Evolutionary conservation across 2,797 vertebrate genomes (phyloP), one percentile per base, ranked within the genome.

Genomic region (Halcyon smyrnensis): DNA sequence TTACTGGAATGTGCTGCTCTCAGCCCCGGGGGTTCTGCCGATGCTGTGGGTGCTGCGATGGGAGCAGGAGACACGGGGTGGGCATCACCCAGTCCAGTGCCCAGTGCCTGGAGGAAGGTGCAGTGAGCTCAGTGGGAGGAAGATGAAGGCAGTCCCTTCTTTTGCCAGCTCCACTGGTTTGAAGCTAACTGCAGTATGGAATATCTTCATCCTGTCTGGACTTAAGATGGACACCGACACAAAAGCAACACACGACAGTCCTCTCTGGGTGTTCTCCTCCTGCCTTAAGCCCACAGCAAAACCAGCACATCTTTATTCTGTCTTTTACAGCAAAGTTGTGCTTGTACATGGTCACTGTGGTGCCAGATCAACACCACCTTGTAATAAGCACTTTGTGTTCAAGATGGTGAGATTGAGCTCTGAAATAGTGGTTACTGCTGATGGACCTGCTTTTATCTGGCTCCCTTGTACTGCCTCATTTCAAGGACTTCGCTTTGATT

Each of bases 31-130:
- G 15, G 4, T 46, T 16, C 4, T 18, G 1, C 39, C 1, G 30
- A 3, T 11, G 67, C 63, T 9, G 24, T 17, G 4, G 12, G 37
- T 3, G 14, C 37, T n/a, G 1, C 0, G 0, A 0, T 8, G 18
- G 43, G 56, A 50, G 23, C 9, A 13, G 43, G 56, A 45, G 27
- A 20, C 30, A 12, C 24, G 14, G 51, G 51, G 17, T 54, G 30
- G 30, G 51, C 10, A 54, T 18, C 28, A 7, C 15, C 41, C 41
- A 17, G 41, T 43, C 41, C 15, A 17, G 41, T 43, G 16, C 51
- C 28, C 30, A 9, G 30, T 32, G 12, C 11, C 50, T 43, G 30
- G 45, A 12, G 15, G 45, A 54, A 5, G 39, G 1, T 48, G 63
- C n/a, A 7, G 23, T 8, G 48, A 43, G 36, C 43, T 28, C 15